Evolutionary conservation across 2,888 invertebrate genomes (phyloP).

Genomic region (Pandemis cinnamomeana): DNA sequence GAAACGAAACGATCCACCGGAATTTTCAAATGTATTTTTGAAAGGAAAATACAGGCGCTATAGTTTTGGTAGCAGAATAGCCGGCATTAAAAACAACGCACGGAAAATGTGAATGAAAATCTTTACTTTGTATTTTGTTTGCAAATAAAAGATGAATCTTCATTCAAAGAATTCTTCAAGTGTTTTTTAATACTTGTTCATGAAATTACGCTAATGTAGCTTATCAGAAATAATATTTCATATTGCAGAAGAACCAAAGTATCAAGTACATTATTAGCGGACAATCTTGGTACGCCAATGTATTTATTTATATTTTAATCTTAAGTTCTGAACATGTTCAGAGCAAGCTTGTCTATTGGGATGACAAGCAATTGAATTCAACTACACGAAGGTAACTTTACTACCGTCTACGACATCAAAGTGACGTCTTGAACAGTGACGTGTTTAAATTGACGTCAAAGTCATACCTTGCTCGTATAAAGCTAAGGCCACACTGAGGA

Average conservation of each 20-base stretch:
- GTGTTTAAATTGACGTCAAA: conserved; percentile 28
- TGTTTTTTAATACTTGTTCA: no score
- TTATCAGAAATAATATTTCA: no score
- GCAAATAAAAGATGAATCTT: not conserved
- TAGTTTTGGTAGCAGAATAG: not conserved
- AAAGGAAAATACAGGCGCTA: not conserved
- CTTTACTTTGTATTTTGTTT: not conserved
- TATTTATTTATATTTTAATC: not conserved
- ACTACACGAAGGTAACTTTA: conserved; percentile 21
- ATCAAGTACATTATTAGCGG: no score
- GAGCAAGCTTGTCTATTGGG: not conserved
- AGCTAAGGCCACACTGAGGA: not conserved
- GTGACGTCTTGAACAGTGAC: conserved; percentile 25
- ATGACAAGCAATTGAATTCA: conserved; percentile 12
- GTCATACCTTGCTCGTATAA: conserved; percentile 4
- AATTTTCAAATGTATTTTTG: not conserved
- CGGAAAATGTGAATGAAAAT: not conserved
- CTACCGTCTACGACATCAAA: conserved; percentile 18
- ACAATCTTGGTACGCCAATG: no score
- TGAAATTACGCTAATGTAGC: no score
- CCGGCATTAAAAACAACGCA: not conserved
- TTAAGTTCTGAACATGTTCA: not conserved
- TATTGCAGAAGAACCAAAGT: no score
- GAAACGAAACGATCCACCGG: not conserved
- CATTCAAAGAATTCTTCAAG: no score